phyloP scores from a whole-genome alignment of 2,113 vertebrate species.

The Xiphophorus hellerii region DNA sequence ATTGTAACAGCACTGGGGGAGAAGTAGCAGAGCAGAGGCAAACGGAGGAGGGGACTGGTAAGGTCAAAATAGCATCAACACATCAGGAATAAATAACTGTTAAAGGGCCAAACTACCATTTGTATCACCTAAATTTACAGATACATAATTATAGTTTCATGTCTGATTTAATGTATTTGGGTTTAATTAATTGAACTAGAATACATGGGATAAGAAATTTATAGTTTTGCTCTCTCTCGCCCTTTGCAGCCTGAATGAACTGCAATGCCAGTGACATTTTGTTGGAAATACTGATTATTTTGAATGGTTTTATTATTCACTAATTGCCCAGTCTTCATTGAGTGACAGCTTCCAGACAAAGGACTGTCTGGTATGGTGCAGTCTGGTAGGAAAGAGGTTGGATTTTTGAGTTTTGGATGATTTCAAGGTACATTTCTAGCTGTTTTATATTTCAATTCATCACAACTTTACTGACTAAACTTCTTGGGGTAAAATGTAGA shows the following conservation, averaged over 20 bases:
- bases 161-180: background rate
- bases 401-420: too few relatives aligned
- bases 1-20: background rate
- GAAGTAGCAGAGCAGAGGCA: background rate
- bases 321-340: too few relatives aligned
- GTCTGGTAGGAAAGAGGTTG: too few relatives aligned
- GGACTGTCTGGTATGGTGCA: too few relatives aligned
- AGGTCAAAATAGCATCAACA: conserved; percentile 3
- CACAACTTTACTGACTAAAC: too few relatives aligned
- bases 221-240: background rate
- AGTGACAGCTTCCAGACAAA: too few relatives aligned
- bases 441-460: too few relatives aligned
- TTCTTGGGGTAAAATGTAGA: too few relatives aligned
- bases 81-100: background rate
- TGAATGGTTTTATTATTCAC: too few relatives aligned
- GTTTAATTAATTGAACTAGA: background rate
- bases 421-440: too few relatives aligned
- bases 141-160: background rate
- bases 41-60: background rate
- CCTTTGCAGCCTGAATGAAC: background rate
- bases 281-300: too few relatives aligned
- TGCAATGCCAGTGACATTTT: background rate
- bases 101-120: background rate
- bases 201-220: background rate
- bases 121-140: background rate